Evolutionary conservation across 2,797 vertebrate genomes (phyloP).

Genomic region (Odontamblyopus lacepedii): DNA sequence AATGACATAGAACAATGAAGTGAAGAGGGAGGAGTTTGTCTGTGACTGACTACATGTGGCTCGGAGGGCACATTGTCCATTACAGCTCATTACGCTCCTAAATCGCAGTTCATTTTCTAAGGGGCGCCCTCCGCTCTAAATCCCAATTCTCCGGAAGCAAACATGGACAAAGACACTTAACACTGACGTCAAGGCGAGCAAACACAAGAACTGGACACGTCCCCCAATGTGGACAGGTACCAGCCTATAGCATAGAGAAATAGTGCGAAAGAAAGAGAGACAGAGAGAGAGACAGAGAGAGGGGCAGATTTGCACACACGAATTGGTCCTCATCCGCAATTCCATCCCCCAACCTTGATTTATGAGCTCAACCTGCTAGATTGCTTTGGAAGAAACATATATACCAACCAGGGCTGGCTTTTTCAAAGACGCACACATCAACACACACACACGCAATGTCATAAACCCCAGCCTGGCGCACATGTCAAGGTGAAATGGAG

Average conservation of each 20-base stretch:
- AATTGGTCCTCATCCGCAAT: conserved; percentile 35
- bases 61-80: conserved; percentile 62
- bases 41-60: conserved; percentile 48
- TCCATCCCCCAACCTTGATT: conserved; percentile 71
- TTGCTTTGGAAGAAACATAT: conserved; percentile 66
- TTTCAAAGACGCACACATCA: conserved; percentile 37
- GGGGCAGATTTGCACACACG: conserved; percentile 26
- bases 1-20: conserved; percentile 1
- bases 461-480: conserved; percentile 55
- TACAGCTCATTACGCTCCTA: conserved; percentile 68
- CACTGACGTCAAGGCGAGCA: conserved; percentile 33
- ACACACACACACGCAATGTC: conserved; percentile 39
- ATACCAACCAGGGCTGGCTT: conserved; percentile 40
- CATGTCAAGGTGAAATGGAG: conserved; percentile 77
- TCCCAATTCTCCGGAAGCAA: conserved; percentile 45
- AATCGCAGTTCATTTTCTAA: conserved; percentile 61
- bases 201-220: conserved; percentile 16
- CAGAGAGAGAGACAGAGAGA: conserved; percentile 9
- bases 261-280: not conserved
- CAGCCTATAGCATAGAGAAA: conserved; percentile 21
- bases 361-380: conserved; percentile 71
- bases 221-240: conserved; percentile 33
- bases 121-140: conserved; percentile 52
- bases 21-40: conserved; percentile 41
- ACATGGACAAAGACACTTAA: conserved; percentile 33